Evolutionary conservation across 2,888 invertebrate genomes (phyloP), one percentile per base, ranked within the genome.

Genomic region (Polylopha cassiicola): DNA sequence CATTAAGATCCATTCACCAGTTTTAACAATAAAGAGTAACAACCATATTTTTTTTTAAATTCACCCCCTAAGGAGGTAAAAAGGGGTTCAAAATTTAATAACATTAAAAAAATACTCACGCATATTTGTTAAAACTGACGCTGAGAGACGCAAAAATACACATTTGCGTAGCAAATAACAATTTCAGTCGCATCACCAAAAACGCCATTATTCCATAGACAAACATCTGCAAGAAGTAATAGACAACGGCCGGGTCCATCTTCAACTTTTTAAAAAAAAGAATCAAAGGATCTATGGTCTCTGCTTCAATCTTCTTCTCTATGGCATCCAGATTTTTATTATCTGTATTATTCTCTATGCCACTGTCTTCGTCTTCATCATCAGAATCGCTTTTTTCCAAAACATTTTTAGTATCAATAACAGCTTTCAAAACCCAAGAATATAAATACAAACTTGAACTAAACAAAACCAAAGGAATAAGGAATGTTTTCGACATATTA

Each of bases 81-180:
- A n/a, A n/a, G n/a, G n/a, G n/a, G n/a, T n/a, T n/a, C 2, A 8
- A 14, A 4, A 16, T 7, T n/a, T 23, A 8, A 8, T 14, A 2
- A 29, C 8, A 7, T 15, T n/a, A n/a, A n/a, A 4, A 26, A 6
- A 3, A 47, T 50, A 72, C 77, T 76, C 9, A 82, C 70, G 81
- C 73, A 46, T 86, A 82, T 70, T 88, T 89, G 69, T 88, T 87
- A 58, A 82, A 85, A 48, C 88, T 84, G 43, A 91, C 88, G 9
- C 92, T 69, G 2, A 95, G 70, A 0, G 93, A 90, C 0, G 90
- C 87, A 1, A 93, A 76, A 1, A 95, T 86, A 64, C 94, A 93
- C 57, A 95, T 72, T 53, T 94, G 93, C 0, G 94, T 93, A 1
- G 92, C 91, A 68, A 92, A 89, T 53, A 95, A 89, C 33, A 94